phyloP scores from a whole-genome alignment of 2,888 invertebrate genomes.

The Troides aeacus region DNA sequence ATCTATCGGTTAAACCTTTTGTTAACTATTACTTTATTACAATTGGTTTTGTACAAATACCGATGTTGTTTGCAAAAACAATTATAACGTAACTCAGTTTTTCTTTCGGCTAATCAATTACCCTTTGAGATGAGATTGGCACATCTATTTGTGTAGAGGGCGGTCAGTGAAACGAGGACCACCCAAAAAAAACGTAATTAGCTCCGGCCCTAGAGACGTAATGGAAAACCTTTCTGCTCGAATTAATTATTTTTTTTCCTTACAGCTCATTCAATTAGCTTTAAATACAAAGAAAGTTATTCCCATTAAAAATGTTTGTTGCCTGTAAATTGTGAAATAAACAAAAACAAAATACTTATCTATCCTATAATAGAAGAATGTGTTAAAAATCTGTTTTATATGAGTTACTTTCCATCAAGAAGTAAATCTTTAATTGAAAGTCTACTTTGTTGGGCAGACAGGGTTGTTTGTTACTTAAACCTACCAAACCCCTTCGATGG shows the following conservation, averaged over 20 bases:
- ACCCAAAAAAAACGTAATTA: conserved; percentile 13
- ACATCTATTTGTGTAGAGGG: conserved; percentile 17
- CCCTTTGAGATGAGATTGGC: conserved; percentile 17
- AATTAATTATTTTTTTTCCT: conserved; percentile 9
- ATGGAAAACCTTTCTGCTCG: conserved; percentile 14
- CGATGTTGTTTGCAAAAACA: background rate
- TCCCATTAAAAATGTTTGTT: background rate
- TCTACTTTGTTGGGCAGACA: no score
- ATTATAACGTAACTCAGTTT: conserved; percentile 2
- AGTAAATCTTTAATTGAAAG: no score
- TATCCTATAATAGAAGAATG: no score
- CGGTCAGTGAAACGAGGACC: conserved; percentile 11
- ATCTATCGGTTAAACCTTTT: no score
- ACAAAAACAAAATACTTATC: background rate
- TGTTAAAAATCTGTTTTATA: no score
- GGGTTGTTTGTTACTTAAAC: no score
- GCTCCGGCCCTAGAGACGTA: conserved; percentile 1
- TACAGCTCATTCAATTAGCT: background rate
- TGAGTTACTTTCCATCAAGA: no score
- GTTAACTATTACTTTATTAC: no score
- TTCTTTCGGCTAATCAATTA: conserved; percentile 12
- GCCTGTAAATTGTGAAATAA: background rate
- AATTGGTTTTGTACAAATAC: background rate
- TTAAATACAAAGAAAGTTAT: background rate
- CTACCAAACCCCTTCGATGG: no score